Base-by-base conservation (phyloP, 2,113 vertebrate species). In the Oxygymnocypris stewartii region DNA sequence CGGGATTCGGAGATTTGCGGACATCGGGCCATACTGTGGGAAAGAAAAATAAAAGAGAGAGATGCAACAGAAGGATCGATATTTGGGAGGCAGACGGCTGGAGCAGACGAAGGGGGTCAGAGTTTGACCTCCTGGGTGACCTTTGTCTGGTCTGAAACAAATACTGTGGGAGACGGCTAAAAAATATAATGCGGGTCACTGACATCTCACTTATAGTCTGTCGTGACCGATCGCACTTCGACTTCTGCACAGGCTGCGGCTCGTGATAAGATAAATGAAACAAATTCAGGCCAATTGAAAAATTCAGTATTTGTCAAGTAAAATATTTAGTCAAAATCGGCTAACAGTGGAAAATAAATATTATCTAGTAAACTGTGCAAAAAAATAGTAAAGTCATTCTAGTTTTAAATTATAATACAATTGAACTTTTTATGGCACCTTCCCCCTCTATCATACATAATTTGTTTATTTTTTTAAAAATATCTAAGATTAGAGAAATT, bases 21-120 rank as follows among this genome's bases (percentile, higher is more conserved):
- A 18, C 69, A 8, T 73, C 69, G 2, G 1, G 44, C 75, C 44
- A 49, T 42, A 88, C 76, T 78, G 76, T 49, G 82, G 40, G 18
- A 61, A 82, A 61, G n/a, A 81, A 79, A 79, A 84, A 77, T 23
- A 76, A 81, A 79, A 54, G 54, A 10, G 63, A 47, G 42, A 84
- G 84, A 84, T 35, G 80, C n/a, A 77, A 86, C 84, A 86, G 78
- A 57, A 31, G 75, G 49, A 86, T 89, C 87, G 25, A 86, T 89
- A 77, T 80, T 23, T 31, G 25, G 8, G 47, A 78, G 25, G 75
- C 75, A 78, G 75, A 51, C 75, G 44, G 54, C n/a, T 14, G n/a
- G 25, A 13, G 28, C 80, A 84, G 57, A 80, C 67, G 40, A 69
- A 87, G 49, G 10, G 61, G 82, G 67, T 80, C 71, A 78, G 40